phyloP scores from a whole-genome alignment of 1,140 invertebrate species.

The Pinna nobilis region DNA sequence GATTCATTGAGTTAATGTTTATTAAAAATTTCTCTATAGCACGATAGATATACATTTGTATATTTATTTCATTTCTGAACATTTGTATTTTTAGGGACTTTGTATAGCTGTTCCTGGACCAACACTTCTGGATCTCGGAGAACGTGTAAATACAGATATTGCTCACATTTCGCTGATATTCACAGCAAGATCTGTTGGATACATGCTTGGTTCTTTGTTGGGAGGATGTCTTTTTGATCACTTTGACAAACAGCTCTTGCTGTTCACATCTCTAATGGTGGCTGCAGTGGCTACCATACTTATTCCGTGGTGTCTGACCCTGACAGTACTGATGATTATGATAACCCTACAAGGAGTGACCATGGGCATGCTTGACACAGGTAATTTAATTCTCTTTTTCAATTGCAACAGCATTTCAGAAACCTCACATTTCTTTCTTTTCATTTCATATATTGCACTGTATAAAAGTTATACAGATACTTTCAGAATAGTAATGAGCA shows the following conservation, averaged over 20 bases:
- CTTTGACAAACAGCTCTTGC: constrained; percentile 68
- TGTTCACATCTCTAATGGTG: constrained; percentile 61
- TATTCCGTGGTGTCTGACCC: constrained; percentile 65
- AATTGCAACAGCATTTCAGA: too few species aligned
- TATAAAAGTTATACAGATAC: too few species aligned
- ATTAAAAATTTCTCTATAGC: too few species aligned
- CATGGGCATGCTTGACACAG: constrained; percentile 75
- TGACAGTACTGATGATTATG: constrained; percentile 62
- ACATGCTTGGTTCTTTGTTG: constrained; percentile 68
- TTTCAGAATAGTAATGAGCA: too few species aligned
- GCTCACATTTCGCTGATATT: constrained; percentile 69
- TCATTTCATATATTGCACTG: too few species aligned
- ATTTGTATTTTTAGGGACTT: constrained; percentile 69
- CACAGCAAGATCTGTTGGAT: constrained; percentile 69
- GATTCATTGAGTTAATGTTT: too few species aligned
- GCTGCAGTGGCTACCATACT: constrained; percentile 63
- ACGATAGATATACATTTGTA: neutral
- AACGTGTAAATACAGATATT: constrained; percentile 61
- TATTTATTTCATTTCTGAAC: neutral
- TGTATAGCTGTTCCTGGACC: constrained; percentile 75
- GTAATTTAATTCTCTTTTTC: constrained; percentile 48
- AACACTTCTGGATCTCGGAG: constrained; percentile 71
- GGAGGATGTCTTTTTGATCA: constrained; percentile 72
- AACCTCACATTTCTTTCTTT: too few species aligned
- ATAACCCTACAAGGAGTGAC: constrained; percentile 71